Conservation (phyloP, 2,113 vertebrate genomes). For the Cygnus atratus region DNA sequence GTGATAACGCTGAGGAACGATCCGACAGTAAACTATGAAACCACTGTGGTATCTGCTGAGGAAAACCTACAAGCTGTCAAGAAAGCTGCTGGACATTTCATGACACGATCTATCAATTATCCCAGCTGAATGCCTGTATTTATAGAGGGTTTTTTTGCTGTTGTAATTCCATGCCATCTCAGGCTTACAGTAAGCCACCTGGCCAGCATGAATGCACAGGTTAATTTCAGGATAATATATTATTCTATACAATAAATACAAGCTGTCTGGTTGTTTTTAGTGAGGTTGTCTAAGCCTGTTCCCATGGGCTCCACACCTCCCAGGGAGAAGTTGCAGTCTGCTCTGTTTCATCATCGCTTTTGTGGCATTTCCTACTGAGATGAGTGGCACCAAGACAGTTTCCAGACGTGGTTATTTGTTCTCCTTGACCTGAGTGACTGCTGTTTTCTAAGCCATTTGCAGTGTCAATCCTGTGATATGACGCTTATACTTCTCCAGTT, state of each 20-base stretch:
- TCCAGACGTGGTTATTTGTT: conserved; percentile 58
- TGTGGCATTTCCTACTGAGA: conserved; percentile 58
- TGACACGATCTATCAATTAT: background rate
- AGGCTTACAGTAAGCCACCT: conserved; percentile 41
- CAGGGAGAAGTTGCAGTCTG: conserved; percentile 61
- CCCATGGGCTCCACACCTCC: conserved; percentile 48
- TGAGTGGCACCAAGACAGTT: conserved; percentile 61
- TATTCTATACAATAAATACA: conserved; percentile 29
- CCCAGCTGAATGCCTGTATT: background rate
- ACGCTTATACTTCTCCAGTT: conserved; percentile 19
- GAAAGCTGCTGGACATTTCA: background rate
- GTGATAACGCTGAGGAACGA: background rate
- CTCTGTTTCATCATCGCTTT: conserved; percentile 66
- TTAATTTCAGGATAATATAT: conserved; percentile 54
- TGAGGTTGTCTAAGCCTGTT: conserved; percentile 3
- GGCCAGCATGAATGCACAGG: background rate
- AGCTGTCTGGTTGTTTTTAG: conserved; percentile 37
- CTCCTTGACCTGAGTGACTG: conserved; percentile 57
- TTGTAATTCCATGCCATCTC: background rate
- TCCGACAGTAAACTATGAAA: conserved; percentile 7
- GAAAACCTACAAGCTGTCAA: conserved; percentile 53
- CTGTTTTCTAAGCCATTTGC: conserved; percentile 39
- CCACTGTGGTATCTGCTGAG: background rate
- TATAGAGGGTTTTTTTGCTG: background rate
- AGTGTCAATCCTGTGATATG: background rate